Base-by-base conservation (phyloP, 2,797 vertebrate genomes). In the Spea hammondii region DNA sequence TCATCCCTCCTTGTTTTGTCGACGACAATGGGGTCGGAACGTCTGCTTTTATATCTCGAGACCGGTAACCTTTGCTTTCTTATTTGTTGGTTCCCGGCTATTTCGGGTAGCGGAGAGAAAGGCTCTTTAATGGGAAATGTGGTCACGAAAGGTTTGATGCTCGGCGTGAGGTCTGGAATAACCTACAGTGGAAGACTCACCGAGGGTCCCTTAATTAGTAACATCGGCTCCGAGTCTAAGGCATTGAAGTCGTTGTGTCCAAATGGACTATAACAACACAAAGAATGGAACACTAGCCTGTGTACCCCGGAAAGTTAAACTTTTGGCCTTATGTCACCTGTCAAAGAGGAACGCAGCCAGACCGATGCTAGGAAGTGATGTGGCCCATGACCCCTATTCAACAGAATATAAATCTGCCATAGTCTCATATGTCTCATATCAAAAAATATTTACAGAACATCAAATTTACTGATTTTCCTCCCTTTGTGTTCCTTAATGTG, bases 161-260 rank as follows among this genome's bases (percentile, higher is more conserved):
- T 1, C 72, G 10, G 12, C 66, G 64, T 74, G 78, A 65, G 57
- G 66, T 65, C 65, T 49, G 14, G 45, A 54, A 48, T 47, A 7
- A 14, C 14, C 76, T 49, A 8, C 59, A 17, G 45, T 74, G 60
- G 12, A 48, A 47, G 17, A 49, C 8, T 74, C 53, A 64, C 45
- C 5, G 55, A 74, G 67, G 51, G 66, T 49, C 53, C 72, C 59
- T 64, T 79, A 74, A 79, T 79, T 74, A 75, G 78, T 10, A 50
- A 53, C 70, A 48, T 74, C 54, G 78, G 66, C 67, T 75, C 4
- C 8, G 57, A 55, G 55, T 44, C 65, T 46, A 32, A 48, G 8
- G 48, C 47, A 4, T 70, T 53, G 48, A 75, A 72, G 65, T 48
- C 44, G 49, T 17, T 55, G 7, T n/a, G 11, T 75, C 66, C 49